Percentiles rank a stretch among this genome's conserved stretches.
Conservation (phyloP, 2,888 invertebrate species). For the Coenonympha arcania region DNA sequence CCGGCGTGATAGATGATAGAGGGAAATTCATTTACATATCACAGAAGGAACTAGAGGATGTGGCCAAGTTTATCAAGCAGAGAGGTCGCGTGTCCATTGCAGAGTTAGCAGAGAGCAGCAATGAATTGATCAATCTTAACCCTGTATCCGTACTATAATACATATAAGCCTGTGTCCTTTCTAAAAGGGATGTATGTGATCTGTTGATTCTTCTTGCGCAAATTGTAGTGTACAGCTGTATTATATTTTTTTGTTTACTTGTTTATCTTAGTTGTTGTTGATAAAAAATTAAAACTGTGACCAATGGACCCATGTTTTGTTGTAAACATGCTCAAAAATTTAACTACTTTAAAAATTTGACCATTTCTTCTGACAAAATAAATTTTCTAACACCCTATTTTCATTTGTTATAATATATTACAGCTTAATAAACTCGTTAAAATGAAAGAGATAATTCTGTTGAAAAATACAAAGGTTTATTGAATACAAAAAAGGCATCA, state of each 20-base stretch:
- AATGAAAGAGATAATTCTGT: conserved; percentile 35
- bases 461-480: conserved; percentile 48
- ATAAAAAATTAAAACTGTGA: too few species aligned
- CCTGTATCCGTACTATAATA: conserved; percentile 65
- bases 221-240: too few species aligned
- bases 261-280: too few species aligned
- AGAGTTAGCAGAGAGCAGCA: conserved; percentile 95
- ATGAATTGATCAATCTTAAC: conserved; percentile 89
- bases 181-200: too few species aligned
- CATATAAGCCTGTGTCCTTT: conserved; percentile 14
- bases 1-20: conserved; percentile 97
- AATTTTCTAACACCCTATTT: too few species aligned
- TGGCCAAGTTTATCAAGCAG: conserved; percentile 96
- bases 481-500: conserved; percentile 30
- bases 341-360: too few species aligned
- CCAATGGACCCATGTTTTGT: too few species aligned
- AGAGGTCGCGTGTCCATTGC: conserved; percentile 94
- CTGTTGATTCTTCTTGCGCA: too few species aligned
- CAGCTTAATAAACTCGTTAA: not conserved
- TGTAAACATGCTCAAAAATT: too few species aligned
- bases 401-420: too few species aligned
- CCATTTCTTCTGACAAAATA: too few species aligned
- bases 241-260: too few species aligned
- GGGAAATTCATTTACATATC: conserved; percentile 99
- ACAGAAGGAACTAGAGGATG: conserved; percentile 88